Percentiles rank a stretch among this genome's conserved stretches.
phyloP scores from a whole-genome alignment of 2,888 invertebrate species.

The Branchinecta sandiegonensis region DNA sequence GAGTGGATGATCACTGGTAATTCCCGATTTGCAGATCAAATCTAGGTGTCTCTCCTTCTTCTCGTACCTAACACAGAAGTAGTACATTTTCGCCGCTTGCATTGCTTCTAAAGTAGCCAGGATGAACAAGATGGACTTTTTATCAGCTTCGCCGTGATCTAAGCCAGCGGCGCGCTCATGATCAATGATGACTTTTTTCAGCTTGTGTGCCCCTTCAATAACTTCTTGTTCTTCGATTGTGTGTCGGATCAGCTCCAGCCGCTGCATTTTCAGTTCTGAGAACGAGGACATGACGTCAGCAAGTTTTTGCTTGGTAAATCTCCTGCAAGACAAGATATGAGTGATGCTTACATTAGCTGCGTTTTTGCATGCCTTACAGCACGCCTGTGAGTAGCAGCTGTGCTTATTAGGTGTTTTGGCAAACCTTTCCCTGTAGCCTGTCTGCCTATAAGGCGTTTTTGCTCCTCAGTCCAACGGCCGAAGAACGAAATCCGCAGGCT shows the following conservation, averaged over 20 bases:
- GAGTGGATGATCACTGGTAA: constrained; percentile 37
- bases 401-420: too few relatives aligned
- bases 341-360: too few relatives aligned
- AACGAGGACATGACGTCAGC: neutral
- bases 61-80: constrained; percentile 37
- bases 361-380: too few relatives aligned
- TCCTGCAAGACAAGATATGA: neutral
- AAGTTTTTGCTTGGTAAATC: neutral
- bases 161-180: constrained; percentile 43
- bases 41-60: constrained; percentile 37
- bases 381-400: too few relatives aligned
- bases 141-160: constrained; percentile 42
- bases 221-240: constrained; percentile 45
- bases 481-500: too few relatives aligned
- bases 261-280: constrained; percentile 31
- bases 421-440: too few relatives aligned
- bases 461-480: too few relatives aligned
- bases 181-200: constrained; percentile 41
- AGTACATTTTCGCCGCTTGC: constrained; percentile 42
- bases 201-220: constrained; percentile 41
- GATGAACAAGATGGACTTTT: constrained; percentile 48
- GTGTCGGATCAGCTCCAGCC: constrained; percentile 49
- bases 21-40: constrained; percentile 39
- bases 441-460: too few relatives aligned
- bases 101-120: constrained; percentile 43